phyloP scores from a whole-genome alignment of 2,113 vertebrate species.

The Actenoides hombroni region DNA sequence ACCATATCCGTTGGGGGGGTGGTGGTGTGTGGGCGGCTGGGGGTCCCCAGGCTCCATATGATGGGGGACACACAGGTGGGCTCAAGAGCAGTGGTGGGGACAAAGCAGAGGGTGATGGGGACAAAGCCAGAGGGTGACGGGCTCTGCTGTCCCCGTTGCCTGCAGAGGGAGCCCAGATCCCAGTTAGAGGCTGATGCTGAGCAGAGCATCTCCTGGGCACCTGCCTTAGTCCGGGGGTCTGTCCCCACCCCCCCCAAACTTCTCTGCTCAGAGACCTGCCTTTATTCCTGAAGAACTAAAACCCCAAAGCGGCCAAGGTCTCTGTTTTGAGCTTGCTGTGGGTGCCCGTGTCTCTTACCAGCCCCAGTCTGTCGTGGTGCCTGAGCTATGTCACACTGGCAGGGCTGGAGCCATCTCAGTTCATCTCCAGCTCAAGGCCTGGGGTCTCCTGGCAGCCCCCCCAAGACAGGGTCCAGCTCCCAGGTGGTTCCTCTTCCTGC shows the following conservation, averaged over 20 bases:
- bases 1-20: slow-evolving; percentile 87
- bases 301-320: neutral
- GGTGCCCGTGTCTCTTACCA: neutral
- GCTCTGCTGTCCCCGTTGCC: neutral
- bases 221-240: rapidly evolving
- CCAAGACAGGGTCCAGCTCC: rapidly evolving
- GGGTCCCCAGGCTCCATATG: neutral
- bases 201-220: neutral
- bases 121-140: neutral
- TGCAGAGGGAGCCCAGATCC: slow-evolving; percentile 57
- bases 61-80: rapidly evolving
- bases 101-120: neutral
- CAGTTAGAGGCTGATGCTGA: neutral
- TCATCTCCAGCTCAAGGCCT: neutral
- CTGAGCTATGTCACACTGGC: neutral
- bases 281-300: neutral
- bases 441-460: neutral
- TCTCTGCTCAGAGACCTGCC: neutral
- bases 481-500: neutral
- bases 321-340: neutral
- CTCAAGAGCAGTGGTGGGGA: neutral
- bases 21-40: too few species aligned
- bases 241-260: rapidly evolving
- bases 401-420: neutral
- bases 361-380: neutral